Evolutionary conservation across 2,113 vertebrate genomes (phyloP), one percentile per base, ranked within the genome.

Genomic region (Scalopus aquaticus): DNA sequence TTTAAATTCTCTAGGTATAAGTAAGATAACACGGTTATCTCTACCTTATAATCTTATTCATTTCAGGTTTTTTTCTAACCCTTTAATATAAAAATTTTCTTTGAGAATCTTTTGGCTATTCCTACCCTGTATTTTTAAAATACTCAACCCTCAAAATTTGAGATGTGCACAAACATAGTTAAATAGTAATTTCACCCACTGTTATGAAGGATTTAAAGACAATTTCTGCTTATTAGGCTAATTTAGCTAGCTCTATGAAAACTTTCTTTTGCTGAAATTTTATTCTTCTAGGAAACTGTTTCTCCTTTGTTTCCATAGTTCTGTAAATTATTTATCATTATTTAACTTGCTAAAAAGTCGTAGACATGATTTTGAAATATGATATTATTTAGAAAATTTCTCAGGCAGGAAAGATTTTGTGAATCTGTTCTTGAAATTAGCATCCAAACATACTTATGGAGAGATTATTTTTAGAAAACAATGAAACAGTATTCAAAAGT

Each of bases 271-370:
- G 65, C 20, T 64, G 5, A 92, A 72, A 70, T 24, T 67, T 95
- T 88, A 88, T 76, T 90, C 81, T 83, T 70, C 54, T 30, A 62
- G 37, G 35, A 94, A 92, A 89, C 17, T 42, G 44, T 77, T 86
- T 88, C 72, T 73, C 24, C 39, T 44, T 51, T 42, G 49, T 93
- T 64, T 93, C 67, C 51, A 70, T 64, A 88, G 46, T 96, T 81
- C 42, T 67, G 30, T 26, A 96, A 93, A 95, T 83, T 94, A 70
- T 56, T 91, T 58, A 83, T 90, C 87, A 90, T 73, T 94, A 91
- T 65, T 94, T 70, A 94, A 90, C 65, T 80, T 84, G 83, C 83
- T 76, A 44, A 67, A 81, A 96, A 91, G 51, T 69, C 78, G 44
- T 32, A 69, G 72, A 70, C 24, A 72, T 84, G 70, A 80, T 87